Percentiles rank a stretch among this genome's conserved stretches.
These are phyloP conservation scores for Eumeta japonica DNA, from an alignment of 1,140 invertebrate genomes.

Conservation along the genomic window DNA sequence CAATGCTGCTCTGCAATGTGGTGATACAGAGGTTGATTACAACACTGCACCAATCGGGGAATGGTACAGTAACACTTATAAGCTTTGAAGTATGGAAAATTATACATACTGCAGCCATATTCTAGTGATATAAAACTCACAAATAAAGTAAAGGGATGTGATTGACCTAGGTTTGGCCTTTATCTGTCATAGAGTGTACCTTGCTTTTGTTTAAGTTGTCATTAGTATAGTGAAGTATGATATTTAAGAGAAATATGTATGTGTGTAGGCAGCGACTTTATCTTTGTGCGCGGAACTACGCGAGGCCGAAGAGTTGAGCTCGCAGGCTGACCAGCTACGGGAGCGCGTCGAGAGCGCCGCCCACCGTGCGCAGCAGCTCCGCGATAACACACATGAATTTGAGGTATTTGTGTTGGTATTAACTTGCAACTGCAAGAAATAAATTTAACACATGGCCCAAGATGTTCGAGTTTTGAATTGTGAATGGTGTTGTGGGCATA, in stretches of 20 bases:
- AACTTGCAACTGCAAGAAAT: not conserved
- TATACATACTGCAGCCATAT: no score
- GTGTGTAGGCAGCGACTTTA: conserved; percentile 39
- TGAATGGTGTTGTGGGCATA: no score
- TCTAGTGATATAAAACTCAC: no score
- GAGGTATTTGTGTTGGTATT: conserved; percentile 57
- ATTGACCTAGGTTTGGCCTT: no score
- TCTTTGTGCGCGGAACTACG: conserved; percentile 45
- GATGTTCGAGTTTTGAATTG: conserved; percentile 1
- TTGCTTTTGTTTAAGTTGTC: not conserved
- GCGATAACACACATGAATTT: conserved; percentile 60
- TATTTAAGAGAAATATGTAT: conserved; percentile 29
- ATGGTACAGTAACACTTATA: no score
- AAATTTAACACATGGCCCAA: no score
- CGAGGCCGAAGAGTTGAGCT: conserved; percentile 39
- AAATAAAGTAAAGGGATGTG: no score
- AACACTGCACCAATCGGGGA: no score
- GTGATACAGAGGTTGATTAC: no score
- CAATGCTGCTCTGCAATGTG: no score
- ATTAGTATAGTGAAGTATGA: not conserved
- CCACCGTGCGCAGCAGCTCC: conserved; percentile 15
- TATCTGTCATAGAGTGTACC: no score
- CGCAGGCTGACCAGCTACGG: conserved; percentile 11
- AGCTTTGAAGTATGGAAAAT: no score
- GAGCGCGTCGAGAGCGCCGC: conserved; percentile 12